Percentiles rank a stretch among this genome's conserved stretches.
Evolutionary conservation across 37 sponge, comb jelly and placozoan genomes (phyloP).

Genomic region (Hormiphora californensis): DNA sequence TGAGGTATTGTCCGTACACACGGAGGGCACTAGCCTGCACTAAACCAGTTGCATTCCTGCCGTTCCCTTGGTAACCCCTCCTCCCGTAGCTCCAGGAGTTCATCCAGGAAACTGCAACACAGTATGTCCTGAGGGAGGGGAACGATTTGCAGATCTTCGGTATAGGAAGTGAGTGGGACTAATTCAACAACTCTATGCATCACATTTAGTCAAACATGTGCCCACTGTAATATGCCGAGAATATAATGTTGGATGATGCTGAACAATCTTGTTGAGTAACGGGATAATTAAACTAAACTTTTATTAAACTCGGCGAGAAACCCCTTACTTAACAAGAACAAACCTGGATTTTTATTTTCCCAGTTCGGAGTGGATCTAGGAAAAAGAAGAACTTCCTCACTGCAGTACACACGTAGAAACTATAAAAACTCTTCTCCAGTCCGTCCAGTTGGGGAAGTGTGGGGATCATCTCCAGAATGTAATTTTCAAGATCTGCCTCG

Average conservation of each 20-base stretch:
- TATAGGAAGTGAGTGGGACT: no score
- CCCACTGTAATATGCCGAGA: no score
- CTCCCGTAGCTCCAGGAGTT: slow-evolving; percentile 89
- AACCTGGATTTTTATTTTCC: slow-evolving; percentile 57
- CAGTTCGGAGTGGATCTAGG: slow-evolving; percentile 88
- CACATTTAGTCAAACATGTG: no score
- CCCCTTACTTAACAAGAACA: neutral
- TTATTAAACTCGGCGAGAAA: neutral
- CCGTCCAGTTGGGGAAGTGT: slow-evolving; percentile 89
- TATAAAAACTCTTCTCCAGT: slow-evolving; percentile 92
- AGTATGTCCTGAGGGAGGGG: slow-evolving; percentile 77
- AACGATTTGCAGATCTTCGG: no score
- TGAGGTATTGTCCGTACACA: slow-evolving; percentile 93
- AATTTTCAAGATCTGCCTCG: slow-evolving; percentile 94
- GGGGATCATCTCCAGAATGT: slow-evolving; percentile 93
- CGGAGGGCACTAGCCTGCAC: slow-evolving; percentile 89
- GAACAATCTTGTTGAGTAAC: no score
- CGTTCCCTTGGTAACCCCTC: slow-evolving; percentile 78
- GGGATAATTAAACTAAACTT: neutral
- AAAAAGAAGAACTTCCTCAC: slow-evolving; percentile 98
- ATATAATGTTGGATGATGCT: no score
- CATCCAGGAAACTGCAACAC: slow-evolving; percentile 90
- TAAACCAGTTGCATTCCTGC: slow-evolving; percentile 92
- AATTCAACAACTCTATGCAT: no score
- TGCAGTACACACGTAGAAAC: slow-evolving; percentile 98